These are phyloP conservation scores for Dasypus novemcinctus DNA, from an alignment of 2,113 vertebrate genomes.

Conservation along the genomic window DNA sequence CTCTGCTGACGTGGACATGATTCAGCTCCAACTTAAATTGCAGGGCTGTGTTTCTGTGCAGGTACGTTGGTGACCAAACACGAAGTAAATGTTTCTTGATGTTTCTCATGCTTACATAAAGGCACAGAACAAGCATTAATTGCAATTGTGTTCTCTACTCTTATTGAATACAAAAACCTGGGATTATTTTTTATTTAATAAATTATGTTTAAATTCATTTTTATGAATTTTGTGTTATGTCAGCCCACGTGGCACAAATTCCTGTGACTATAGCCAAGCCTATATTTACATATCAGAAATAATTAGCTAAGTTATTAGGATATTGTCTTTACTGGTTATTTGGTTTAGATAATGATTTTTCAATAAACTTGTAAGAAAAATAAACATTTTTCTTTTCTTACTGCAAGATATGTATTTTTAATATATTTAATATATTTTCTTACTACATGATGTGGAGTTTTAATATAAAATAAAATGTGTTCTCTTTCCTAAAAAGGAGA, in stretches of 20 bases:
- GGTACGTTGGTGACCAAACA: conserved; percentile 79
- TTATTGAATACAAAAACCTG: not conserved
- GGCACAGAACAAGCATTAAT: not conserved
- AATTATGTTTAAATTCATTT: not conserved
- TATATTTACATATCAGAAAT: conserved; percentile 60
- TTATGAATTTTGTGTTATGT: not conserved
- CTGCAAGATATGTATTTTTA: not conserved
- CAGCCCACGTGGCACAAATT: not conserved
- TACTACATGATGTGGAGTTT: no score
- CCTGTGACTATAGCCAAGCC: not conserved
- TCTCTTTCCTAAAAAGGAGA: not conserved
- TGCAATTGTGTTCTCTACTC: not conserved
- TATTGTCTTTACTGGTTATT: conserved; percentile 9
- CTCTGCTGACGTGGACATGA: conserved; percentile 94
- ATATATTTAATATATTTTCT: no score
- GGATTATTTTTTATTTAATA: not conserved
- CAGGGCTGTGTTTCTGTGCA: conserved; percentile 98
- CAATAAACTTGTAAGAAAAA: conserved; percentile 11
- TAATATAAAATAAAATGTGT: no score
- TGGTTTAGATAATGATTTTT: conserved; percentile 54
- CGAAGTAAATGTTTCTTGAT: not conserved
- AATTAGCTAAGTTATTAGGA: conserved; percentile 31
- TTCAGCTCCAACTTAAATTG: conserved; percentile 96
- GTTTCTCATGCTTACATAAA: not conserved
- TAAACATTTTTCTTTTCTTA: conserved; percentile 10